Evolutionary conservation across 2,888 invertebrate species (phyloP), one percentile per base, ranked within the genome.

Genomic region (Eulithis prunata): DNA sequence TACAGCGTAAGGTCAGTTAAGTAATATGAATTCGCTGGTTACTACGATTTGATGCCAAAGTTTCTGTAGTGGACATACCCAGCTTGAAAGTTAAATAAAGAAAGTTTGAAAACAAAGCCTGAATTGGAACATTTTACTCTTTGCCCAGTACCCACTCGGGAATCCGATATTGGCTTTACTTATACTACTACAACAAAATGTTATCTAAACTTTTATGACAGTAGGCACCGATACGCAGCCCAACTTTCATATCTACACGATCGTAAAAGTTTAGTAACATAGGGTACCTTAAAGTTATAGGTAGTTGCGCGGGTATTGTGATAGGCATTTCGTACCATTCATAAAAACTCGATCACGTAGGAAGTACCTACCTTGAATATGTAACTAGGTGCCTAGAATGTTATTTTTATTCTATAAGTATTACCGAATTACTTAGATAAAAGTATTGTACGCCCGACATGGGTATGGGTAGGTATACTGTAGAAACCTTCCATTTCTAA

Each of bases 161-260:
- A 21, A 11, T 49, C 49, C 49, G 4, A 21, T 49, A 49, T 49
- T 14, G 49, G 21, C n/a, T 49, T 49, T 49, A 21, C 11, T 49
- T 49, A 21, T 49, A 49, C 4, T 11, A 21, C 49, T 21, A 49
- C 49, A 49, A 49, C 11, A 49, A 21, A 49, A 49, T 49, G 49
- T 49, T 49, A 49, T 49, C 49, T 49, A 49, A 49, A 49, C 49
- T 8, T 49, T 49, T 49, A 49, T 21, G 49, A 10, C 49, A 49
- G 21, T 21, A 21, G 21, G 21, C 11, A 11, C 21, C 21, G 4
- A 21, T 49, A 49, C 5, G 49, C 21, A 49, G 49, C 14, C 49
- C 49, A 49, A 49, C 49, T 49, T 47, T 47, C 47, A 49, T 21
- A 6, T 49, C 21, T 21, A 49, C 49, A 21, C 21, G 21, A 10